These are phyloP conservation scores for Amphipyra tragopoginis DNA, from an alignment of 2,888 invertebrate genomes.

Conservation along the genomic window DNA sequence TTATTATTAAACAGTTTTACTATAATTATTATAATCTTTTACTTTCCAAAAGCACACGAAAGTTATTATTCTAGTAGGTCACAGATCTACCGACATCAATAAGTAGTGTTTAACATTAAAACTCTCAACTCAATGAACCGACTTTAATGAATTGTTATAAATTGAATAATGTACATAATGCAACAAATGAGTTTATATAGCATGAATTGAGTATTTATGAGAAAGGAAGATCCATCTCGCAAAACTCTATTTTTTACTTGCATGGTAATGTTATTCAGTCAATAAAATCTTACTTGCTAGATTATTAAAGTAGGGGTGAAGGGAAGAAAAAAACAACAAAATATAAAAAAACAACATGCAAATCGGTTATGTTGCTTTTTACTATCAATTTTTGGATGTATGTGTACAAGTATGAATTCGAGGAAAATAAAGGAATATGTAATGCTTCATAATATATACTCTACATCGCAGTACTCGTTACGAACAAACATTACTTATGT, in stretches of 20 bases:
- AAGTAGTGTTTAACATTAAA: constrained; percentile 54
- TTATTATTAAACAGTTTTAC: neutral
- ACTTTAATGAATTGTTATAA: constrained; percentile 62
- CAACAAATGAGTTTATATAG: constrained; percentile 59
- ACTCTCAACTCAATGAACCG: constrained; percentile 61
- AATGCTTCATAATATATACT: constrained; percentile 87
- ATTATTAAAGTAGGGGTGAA: constrained; percentile 59
- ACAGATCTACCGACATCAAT: constrained; percentile 32
- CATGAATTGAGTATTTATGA: constrained; percentile 56
- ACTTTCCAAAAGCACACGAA: constrained; percentile 5
- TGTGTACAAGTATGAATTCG: constrained; percentile 89
- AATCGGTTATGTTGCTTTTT: constrained; percentile 89
- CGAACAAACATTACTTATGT: constrained; percentile 88
- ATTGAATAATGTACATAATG: constrained; percentile 62
- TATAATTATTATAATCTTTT: constrained; percentile 7
- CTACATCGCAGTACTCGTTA: constrained; percentile 89
- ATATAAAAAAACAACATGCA: constrained; percentile 82
- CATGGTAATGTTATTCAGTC: constrained; percentile 61
- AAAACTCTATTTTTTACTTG: constrained; percentile 40
- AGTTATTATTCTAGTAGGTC: constrained; percentile 27
- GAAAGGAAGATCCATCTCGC: constrained; percentile 48
- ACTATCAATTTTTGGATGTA: constrained; percentile 90
- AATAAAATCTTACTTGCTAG: constrained; percentile 56
- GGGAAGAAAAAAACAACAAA: constrained; percentile 66
- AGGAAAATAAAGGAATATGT: constrained; percentile 89